Base-by-base conservation (phyloP, 2,113 vertebrate species). In the Naja naja region DNA sequence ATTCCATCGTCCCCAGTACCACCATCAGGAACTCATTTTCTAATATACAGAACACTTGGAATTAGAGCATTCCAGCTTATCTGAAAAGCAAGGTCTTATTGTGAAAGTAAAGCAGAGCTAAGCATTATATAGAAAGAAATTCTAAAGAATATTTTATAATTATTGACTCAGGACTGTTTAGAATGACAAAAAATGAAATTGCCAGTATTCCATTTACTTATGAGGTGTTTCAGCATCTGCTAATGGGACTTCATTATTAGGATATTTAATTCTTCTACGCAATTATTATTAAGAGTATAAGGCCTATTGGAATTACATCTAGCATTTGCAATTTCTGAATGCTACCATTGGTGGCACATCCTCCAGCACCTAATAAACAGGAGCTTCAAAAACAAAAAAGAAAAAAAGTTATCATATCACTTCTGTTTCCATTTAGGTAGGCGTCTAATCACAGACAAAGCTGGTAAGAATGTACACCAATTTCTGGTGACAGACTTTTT, bases 391-490 rank as follows among this genome's bases (percentile, higher is more conserved):
- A 81, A 81, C 16, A 54, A 94, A 16, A 93, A 92, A 94, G 58
- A 96, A 94, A 94, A 53, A 49, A 11, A 23, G n/a, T 0, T 9
- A 89, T 94, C 91, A 74, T 69, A 90, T 0, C 3, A 92, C 49
- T 94, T 94, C 94, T 92, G 91, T 89, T 94, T 90, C 89, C 81
- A 95, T 96, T 89, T 93, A 89, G 27, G 27, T 92, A 92, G 89
- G 85, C 94, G 49, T 90, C 91, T 89, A 96, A 94, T 96, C 95
- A 95, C 94, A 94, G 94, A 92, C 86, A 94, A 93, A 93, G 90
- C 93, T 30, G 89, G 92, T 85, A 95, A 94, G 87, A 94, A 96
- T 7, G 89, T 97, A 96, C 92, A 87, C 95, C 96, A 94, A 93
- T 95, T 95, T 93, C 88, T 0, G 91, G 89, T 92, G 56, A 85